These are phyloP conservation scores for Germaria angustata DNA, from an alignment of 2,888 invertebrate species.

Conservation along the genomic window DNA sequence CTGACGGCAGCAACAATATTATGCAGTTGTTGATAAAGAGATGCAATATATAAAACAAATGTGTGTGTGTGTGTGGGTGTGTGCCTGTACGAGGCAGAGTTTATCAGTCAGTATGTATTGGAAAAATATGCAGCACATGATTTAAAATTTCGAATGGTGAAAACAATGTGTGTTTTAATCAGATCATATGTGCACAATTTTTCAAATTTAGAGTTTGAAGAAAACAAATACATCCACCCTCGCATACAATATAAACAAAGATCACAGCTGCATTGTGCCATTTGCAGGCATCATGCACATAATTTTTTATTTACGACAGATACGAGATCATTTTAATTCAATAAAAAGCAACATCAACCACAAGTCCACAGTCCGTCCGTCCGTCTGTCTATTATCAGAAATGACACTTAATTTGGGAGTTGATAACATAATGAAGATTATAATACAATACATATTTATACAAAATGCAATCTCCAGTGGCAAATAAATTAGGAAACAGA, in stretches of 20 bases:
- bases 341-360: constrained; percentile 28
- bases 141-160: no score
- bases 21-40: constrained; percentile 40
- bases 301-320: not conserved
- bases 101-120: not conserved
- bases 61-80: not conserved
- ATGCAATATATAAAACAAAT: not conserved
- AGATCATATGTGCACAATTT: no score
- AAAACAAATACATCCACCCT: no score
- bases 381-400: constrained; percentile 23
- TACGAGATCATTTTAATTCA: constrained; percentile 50
- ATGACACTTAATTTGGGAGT: constrained; percentile 27
- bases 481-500: constrained; percentile 42
- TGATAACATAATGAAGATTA: constrained; percentile 37
- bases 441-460: not conserved
- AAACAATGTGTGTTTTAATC: no score
- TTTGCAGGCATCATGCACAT: not conserved
- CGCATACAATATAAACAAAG: not conserved
- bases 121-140: not conserved
- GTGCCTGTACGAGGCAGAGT: not conserved
- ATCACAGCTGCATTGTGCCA: constrained; percentile 16
- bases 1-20: constrained; percentile 1
- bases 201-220: no score
- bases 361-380: not conserved
- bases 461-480: not conserved